Conservation (phyloP, 2,888 invertebrate genomes). For the Elaeidobius kamerunicus region DNA sequence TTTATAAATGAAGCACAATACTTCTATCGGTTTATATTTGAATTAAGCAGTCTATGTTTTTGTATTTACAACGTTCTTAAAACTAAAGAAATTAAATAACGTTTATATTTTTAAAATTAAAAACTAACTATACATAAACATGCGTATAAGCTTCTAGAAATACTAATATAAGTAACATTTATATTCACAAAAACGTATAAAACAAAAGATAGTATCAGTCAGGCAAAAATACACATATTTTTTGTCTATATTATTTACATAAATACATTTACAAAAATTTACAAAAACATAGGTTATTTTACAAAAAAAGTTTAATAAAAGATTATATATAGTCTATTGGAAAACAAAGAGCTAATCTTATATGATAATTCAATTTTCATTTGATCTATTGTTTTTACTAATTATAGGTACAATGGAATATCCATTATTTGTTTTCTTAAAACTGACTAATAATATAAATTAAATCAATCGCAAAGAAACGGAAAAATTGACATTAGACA, state of each 20-base stretch:
- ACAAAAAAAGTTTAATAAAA: slow-evolving; percentile 15
- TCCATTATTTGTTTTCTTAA: too few species aligned
- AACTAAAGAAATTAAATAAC: slow-evolving; percentile 7
- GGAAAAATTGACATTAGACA: too few species aligned
- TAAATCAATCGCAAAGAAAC: too few species aligned
- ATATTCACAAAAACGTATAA: slow-evolving; percentile 13
- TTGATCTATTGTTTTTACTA: too few species aligned
- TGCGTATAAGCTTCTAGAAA: slow-evolving; percentile 6
- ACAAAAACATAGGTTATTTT: slow-evolving; percentile 32
- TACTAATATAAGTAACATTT: slow-evolving; percentile 12
- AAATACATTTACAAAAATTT: slow-evolving; percentile 40
- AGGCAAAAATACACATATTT: slow-evolving; percentile 37
- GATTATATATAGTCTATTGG: slow-evolving; percentile 5
- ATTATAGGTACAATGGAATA: too few species aligned
- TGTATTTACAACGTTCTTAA: slow-evolving; percentile 21
- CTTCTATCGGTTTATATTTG: slow-evolving; percentile 10
- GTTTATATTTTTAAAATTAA: slow-evolving; percentile 6
- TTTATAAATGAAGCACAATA: slow-evolving; percentile 10
- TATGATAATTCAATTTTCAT: too few species aligned
- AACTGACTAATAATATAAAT: too few species aligned
- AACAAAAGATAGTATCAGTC: slow-evolving; percentile 35
- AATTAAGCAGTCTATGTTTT: slow-evolving; percentile 24
- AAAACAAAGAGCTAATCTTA: neutral
- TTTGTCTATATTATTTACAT: slow-evolving; percentile 41
- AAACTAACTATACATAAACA: slow-evolving; percentile 5